These are phyloP conservation scores for Blennius ocellaris DNA, from an alignment of 2,113 vertebrate species.

Conservation along the genomic window DNA sequence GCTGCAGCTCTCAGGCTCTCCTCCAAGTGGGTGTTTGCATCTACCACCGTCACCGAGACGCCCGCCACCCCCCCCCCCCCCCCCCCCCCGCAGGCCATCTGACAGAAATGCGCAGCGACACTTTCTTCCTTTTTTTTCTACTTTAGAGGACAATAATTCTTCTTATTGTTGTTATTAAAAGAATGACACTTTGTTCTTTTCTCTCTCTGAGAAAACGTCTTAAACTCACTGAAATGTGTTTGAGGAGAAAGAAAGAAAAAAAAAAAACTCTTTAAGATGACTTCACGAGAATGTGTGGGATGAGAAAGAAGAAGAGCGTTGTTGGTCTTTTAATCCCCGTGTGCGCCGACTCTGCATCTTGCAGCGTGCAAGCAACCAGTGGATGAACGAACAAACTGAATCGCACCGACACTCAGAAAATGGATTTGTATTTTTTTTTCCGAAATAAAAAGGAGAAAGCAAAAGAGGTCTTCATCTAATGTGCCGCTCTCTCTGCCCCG, in stretches of 20 bases:
- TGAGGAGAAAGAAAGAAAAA: constrained; percentile 24
- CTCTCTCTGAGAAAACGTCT: constrained; percentile 78
- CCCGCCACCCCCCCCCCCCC: too few species aligned
- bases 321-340: constrained; percentile 60
- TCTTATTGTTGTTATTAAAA: constrained; percentile 58
- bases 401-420: constrained; percentile 43
- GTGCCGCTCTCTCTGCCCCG: constrained; percentile 61
- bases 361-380: constrained; percentile 60
- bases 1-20: constrained; percentile 73
- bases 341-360: constrained; percentile 61
- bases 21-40: constrained; percentile 71
- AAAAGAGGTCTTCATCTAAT: constrained; percentile 51
- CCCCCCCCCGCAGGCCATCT: constrained; percentile 74
- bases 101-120: constrained; percentile 85
- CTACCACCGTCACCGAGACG: constrained; percentile 73
- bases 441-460: constrained; percentile 57
- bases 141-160: constrained; percentile 65
- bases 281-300: constrained; percentile 76
- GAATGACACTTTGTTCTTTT: constrained; percentile 73
- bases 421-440: constrained; percentile 55
- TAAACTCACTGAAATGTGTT: constrained; percentile 70
- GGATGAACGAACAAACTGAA: constrained; percentile 58
- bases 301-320: constrained; percentile 46
- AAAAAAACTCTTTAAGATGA: constrained; percentile 51
- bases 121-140: constrained; percentile 83